Base-by-base conservation (phyloP, 2,113 vertebrate species). In the Scalopus aquaticus region DNA sequence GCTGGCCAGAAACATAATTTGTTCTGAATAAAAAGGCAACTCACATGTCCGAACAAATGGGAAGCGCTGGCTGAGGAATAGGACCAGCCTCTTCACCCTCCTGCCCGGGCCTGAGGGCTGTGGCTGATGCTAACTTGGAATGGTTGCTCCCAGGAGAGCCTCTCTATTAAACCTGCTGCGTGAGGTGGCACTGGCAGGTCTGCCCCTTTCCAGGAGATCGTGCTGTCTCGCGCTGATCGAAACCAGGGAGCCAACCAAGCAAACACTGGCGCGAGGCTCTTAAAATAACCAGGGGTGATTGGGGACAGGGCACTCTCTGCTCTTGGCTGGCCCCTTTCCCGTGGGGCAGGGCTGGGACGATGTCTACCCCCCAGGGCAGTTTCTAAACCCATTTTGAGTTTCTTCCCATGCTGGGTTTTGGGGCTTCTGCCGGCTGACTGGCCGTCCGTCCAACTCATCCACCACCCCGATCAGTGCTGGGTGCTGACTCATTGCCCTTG, bases 11-110 rank as follows among this genome's bases (percentile, higher is more conserved):
- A 93, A 90, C 44, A 64, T 89, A 72, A 96, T 96, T 96, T 94
- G 88, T 95, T 65, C 67, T 62, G 35, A 95, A 94, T 92, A 22
- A 93, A 96, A 96, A 95, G 79, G 93, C 93, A 91, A 56, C 49
- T 77, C 54, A 2, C n/a, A 1, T 35, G 9, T 95, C 93, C 89
- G 4, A 93, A 87, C 82, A 77, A 28, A 80, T 1, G 60, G 90
- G 86, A 58, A 26, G 96, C 67, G 9, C 37, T 56, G 93, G 72
- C 79, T 91, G 83, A 16, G 65, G 64, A 74, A 28, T 32, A 73
- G 74, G 51, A 76, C 51, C 28, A 72, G 87, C 93, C 2, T 56
- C 58, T 95, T 79, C 90, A 62, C 49, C 56, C 88, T 93, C 67
- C 84, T 67, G 12, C 90, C 83, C 88, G 84, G 95, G 79, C 88